Base-by-base conservation (phyloP, 2,888 invertebrate genomes). In the Heliconius sara region DNA sequence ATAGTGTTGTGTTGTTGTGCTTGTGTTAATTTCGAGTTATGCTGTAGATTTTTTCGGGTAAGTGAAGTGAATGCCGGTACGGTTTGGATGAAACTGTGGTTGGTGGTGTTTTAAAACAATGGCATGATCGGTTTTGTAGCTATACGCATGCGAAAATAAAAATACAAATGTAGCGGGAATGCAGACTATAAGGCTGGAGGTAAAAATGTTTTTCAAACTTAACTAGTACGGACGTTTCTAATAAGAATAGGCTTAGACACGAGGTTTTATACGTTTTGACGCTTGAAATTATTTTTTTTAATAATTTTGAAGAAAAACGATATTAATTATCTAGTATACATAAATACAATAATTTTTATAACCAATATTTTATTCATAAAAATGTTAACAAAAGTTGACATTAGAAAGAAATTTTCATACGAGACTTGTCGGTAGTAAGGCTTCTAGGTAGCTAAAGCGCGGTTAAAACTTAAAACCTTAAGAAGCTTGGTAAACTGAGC, bases 91-190 rank as follows among this genome's bases (percentile, higher is more conserved):
- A 87, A 87, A 89, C 87, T 91, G 87, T 91, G 93, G 93, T 93
- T 91, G 93, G 93, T 93, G 94, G 94, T 94, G 93, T 94, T 93
- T 91, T 88, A 87, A 84, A 87, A 85, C 84, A 88, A 88, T 91
- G 90, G 94, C 94, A 94, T 94, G 94, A 85, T 86, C 80, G 80
- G 79, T 80, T 83, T 84, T 80, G 82, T 84, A 84, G 84, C 87
- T 87, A 88, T 88, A 88, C 91, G 94, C 94, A 95, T 95, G 94
- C 88, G 68, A 82, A 80, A 82, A 81, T 73, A 78, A 79, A 82
- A 79, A 81, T 77, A 81, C 84, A 83, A 83, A 85, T 83, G 84
- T 85, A 84, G 84, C 85, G 81, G 86, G 85, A 85, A 87, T 87
- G 87, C 85, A 86, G 86, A 84, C 83, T 73, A 82, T 86, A 84